Evolutionary conservation across 2,888 invertebrate genomes (phyloP).

Genomic region (Agrotis puta): DNA sequence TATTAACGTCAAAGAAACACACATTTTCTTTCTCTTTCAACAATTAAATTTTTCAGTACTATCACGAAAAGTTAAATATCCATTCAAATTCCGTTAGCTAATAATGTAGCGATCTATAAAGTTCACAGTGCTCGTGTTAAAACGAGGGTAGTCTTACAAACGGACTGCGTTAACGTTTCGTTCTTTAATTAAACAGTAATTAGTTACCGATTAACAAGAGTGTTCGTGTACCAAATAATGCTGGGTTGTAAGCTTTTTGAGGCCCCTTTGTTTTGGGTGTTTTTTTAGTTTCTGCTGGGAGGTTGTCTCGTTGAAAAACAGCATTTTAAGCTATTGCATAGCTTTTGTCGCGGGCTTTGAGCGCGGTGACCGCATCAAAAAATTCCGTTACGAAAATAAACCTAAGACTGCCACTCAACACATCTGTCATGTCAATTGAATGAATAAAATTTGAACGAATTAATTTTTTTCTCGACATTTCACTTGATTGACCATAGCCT

Average conservation of each 20-base stretch:
- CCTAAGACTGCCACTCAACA: no score
- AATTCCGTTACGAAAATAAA: no score
- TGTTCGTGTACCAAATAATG: constrained; percentile 67
- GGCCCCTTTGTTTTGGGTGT: constrained; percentile 10
- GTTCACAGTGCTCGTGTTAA: constrained; percentile 36
- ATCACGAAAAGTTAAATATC: constrained; percentile 3
- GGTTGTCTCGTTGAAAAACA: neutral
- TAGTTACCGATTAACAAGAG: constrained; percentile 79
- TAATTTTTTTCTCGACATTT: no score
- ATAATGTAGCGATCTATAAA: constrained; percentile 57
- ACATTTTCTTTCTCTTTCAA: neutral
- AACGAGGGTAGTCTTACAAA: constrained; percentile 57
- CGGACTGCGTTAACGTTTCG: constrained; percentile 62
- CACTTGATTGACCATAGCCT: no score
- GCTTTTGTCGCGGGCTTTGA: no score
- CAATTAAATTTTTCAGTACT: neutral
- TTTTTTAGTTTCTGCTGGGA: neutral
- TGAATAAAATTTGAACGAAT: no score
- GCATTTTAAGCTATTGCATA: no score
- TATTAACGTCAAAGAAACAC: no score
- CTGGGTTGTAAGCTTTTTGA: constrained; percentile 53
- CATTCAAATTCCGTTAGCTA: constrained; percentile 46
- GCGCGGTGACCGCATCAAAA: no score
- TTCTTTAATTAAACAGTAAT: constrained; percentile 85
- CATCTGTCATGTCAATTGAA: no score